These are phyloP conservation scores for Microtus oregoni DNA, from an alignment of 2,113 vertebrate genomes.

Conservation along the genomic window DNA sequence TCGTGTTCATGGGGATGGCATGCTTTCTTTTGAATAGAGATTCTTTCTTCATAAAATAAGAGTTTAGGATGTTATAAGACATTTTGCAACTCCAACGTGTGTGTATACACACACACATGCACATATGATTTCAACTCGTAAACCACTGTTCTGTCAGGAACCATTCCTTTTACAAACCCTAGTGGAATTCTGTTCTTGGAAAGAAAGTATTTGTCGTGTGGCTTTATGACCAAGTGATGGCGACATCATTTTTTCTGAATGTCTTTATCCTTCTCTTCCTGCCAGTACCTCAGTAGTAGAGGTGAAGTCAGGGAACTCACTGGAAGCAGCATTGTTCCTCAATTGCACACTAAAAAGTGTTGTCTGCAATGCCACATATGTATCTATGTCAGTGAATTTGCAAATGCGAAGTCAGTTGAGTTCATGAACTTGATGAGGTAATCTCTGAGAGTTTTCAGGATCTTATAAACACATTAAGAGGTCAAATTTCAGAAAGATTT, in stretches of 20 bases:
- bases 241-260: slow-evolving; percentile 17
- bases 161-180: not conserved
- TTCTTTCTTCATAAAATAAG: slow-evolving; percentile 37
- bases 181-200: slow-evolving; percentile 50
- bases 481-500: slow-evolving; percentile 38
- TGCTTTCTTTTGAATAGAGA: not conserved
- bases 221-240: not conserved
- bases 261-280: not conserved
- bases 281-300: not conserved
- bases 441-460: not conserved
- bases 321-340: not conserved
- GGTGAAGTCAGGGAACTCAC: not conserved
- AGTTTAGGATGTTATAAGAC: slow-evolving; percentile 5
- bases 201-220: not conserved
- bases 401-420: not conserved
- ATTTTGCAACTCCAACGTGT: not conserved
- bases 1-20: not conserved
- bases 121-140: not conserved
- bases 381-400: not conserved
- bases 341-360: not conserved
- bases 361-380: not conserved
- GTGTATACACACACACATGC: too few relatives aligned
- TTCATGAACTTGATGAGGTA: not conserved
- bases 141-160: slow-evolving; percentile 42
- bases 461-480: slow-evolving; percentile 26